phyloP scores from a whole-genome alignment of 2,888 invertebrate genomes.

The Drosophila prolongata region DNA sequence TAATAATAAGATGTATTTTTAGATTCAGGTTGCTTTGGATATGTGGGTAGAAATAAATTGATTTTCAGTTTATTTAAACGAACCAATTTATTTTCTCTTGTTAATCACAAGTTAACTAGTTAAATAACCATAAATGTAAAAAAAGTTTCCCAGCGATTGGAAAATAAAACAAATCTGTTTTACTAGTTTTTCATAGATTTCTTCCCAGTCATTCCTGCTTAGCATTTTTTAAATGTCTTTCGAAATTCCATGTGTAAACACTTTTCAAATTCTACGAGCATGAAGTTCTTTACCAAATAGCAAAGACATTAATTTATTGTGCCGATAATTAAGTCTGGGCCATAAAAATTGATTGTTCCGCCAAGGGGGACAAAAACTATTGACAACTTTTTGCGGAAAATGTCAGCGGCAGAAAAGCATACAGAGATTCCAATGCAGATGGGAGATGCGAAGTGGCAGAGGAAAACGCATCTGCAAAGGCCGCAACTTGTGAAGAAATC shows the following conservation, averaged over 20 bases:
- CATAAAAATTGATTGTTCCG: constrained; percentile 21
- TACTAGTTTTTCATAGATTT: too few species aligned
- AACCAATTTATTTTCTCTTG: too few species aligned
- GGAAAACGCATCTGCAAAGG: constrained; percentile 40
- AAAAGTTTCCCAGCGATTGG: too few species aligned
- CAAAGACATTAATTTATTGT: neutral
- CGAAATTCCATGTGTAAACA: neutral
- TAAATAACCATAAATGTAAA: too few species aligned
- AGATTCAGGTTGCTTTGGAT: neutral
- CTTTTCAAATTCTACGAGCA: neutral
- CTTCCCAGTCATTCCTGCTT: neutral
- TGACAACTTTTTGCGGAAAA: constrained; percentile 35
- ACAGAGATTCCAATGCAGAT: neutral
- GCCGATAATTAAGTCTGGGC: constrained; percentile 22
- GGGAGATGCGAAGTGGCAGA: constrained; percentile 5
- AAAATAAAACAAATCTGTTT: neutral
- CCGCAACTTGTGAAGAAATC: constrained; percentile 46
- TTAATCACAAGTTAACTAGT: too few species aligned
- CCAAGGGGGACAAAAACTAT: constrained; percentile 15
- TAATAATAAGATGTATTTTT: constrained; percentile 1
- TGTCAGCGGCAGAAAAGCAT: constrained; percentile 7
- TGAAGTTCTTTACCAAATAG: constrained; percentile 2
- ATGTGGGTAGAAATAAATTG: neutral
- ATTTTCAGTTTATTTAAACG: too few species aligned
- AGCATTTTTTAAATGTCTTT: neutral